Evolutionary conservation across 2,888 invertebrate species (phyloP), one percentile per base, ranked within the genome.

Genomic region (Dynastes hyllus): DNA sequence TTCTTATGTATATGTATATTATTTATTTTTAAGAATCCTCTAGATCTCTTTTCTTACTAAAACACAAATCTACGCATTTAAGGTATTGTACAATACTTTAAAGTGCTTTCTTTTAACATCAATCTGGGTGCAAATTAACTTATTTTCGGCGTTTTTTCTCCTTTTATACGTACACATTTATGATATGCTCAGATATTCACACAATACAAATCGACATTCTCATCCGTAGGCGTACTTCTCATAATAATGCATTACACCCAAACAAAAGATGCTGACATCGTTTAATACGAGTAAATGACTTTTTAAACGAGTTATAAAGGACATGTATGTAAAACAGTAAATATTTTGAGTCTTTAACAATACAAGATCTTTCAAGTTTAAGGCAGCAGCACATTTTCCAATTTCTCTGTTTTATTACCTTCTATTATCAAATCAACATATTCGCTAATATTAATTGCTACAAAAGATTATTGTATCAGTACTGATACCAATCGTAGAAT

Each of bases 71-170:
- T 69, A 58, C 71, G 22, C 53, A 71, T 65, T 65, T 65, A 78
- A 78, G 73, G 73, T 78, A 78, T 78, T 51, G 63, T 78, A 78
- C 78, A 78, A 78, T 78, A 65, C 16, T 78, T 78, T 58, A 70
- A 45, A 70, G 70, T 78, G 70, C 40, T 67, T 55, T 37, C 50
- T 78, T 63, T 40, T 71, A 55, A 63, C 65, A 61, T 63, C n/a
- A 51, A 13, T 78, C 55, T 78, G 78, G 70, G 71, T 71, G 73
- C 63, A 71, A 78, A 65, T 78, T 22, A 55, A 55, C 8, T 16
- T 50, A 58, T 61, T 53, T 32, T 55, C 71, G 16, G n/a, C 50
- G 6, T 9, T 50, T 37, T n/a, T 55, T 71, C 58, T 45, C 13
- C 58, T 58, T 73, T 73, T 73, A 73, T 58, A 61, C 73, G 16